phyloP scores from a whole-genome alignment of 2,888 invertebrate genomes.

The Ommatoiulus sabulosus region DNA sequence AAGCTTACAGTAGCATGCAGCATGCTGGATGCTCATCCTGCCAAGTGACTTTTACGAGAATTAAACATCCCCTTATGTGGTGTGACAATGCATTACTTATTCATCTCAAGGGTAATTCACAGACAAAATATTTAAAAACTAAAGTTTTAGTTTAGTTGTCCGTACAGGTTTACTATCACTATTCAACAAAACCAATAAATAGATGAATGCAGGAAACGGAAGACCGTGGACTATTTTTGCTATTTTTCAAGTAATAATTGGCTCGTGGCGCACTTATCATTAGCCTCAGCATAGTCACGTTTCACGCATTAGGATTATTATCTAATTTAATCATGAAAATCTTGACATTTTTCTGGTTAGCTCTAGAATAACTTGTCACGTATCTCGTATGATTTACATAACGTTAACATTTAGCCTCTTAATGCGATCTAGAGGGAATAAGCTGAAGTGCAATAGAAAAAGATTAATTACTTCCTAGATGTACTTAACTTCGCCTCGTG shows the following conservation, averaged over 20 bases:
- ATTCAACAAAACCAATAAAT: not conserved
- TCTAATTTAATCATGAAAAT: slow-evolving; percentile 7
- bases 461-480: slow-evolving; percentile 11
- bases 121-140: no score
- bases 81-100: no score
- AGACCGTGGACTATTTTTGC: no score
- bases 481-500: not conserved
- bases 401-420: not conserved
- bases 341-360: not conserved
- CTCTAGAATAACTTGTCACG: slow-evolving; percentile 7
- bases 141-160: not conserved
- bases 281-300: not conserved
- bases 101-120: no score
- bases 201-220: no score
- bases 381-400: not conserved
- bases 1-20: no score
- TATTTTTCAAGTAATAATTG: not conserved
- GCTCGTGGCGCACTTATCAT: not conserved
- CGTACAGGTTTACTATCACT: not conserved
- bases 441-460: slow-evolving; percentile 19
- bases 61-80: no score
- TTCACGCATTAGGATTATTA: not conserved
- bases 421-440: slow-evolving; percentile 5
- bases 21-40: no score
- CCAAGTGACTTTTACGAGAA: no score